Evolutionary conservation across 2,888 invertebrate genomes (phyloP).

Genomic region (Chalcis sispes): DNA sequence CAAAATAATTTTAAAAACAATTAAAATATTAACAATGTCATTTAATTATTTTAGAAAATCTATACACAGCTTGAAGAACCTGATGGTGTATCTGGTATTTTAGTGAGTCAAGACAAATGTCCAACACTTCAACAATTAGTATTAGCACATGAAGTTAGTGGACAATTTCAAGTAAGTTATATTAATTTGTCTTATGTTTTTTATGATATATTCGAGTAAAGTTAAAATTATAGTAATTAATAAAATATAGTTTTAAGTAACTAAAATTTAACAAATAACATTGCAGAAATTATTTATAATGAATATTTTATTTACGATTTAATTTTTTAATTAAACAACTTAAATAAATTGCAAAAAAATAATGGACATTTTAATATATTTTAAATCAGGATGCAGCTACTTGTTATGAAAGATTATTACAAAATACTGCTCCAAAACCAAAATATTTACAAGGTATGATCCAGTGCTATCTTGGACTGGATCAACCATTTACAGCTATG

Average conservation of each 20-base stretch:
- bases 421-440: constrained; percentile 76
- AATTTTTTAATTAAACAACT: background rate
- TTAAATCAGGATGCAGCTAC: constrained; percentile 91
- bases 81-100: constrained; percentile 89
- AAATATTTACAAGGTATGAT: constrained; percentile 84
- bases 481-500: constrained; percentile 91
- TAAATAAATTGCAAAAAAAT: too few species aligned
- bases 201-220: constrained; percentile 7
- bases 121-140: constrained; percentile 90
- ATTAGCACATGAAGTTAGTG: constrained; percentile 89
- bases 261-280: too few species aligned
- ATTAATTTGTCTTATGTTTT: constrained; percentile 12
- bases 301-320: background rate
- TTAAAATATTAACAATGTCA: background rate
- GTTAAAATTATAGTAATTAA: constrained; percentile 2
- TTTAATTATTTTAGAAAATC: constrained; percentile 80
- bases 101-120: constrained; percentile 84
- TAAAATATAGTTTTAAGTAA: background rate
- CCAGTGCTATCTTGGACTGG: constrained; percentile 89
- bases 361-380: constrained; percentile 60
- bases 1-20: background rate
- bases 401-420: constrained; percentile 90
- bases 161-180: constrained; percentile 80
- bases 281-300: background rate
- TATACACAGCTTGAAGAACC: constrained; percentile 93